Base-by-base conservation (phyloP, 2,888 invertebrate species). In the Cerceris ruficornis region DNA sequence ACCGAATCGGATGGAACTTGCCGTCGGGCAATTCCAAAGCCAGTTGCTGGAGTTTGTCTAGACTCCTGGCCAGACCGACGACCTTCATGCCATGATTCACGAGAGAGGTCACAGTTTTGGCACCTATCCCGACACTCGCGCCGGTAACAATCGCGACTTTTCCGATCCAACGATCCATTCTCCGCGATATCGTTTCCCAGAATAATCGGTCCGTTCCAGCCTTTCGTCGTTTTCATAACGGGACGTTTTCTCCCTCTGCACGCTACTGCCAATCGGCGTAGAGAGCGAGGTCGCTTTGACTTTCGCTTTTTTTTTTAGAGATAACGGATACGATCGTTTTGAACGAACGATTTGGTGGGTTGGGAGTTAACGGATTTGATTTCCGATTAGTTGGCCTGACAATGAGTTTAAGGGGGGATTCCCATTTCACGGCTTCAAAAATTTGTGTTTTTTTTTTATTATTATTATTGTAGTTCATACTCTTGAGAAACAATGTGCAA, bases 141-240 rank as follows among this genome's bases (percentile, higher is more conserved):
- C 95, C 95, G 0, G 95, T 95, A 46, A 95, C 94, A 39, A 95
- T 93, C 0, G 95, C 95, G 0, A 94, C 93, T 86, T 94, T 94
- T 78, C 94, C 94, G 7, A 85, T 83, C 95, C 95, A 95, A 60
- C 94, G 94, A 17, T 95, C 94, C 94, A 94, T 93, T 15, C 93
- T 94, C 0, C 39, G 0, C 9, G 7, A 0, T 9, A 7, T 17
- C 17, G 0, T 15, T 6, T 9, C 6, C 8, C 15, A n/a, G 9
- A 57, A 54, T 61, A 52, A 58, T 41, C 66, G 4, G 8, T 2
- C 0, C 13, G 8, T 14, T 54, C n/a, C 28, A 28, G 28, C 28
- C 28, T 28, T 28, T 4, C 28, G 28, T 28, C 28, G 28, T 28
- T 28, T 28, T 28, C 28, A 28, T 8, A 5, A 4, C 5, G 8